phyloP scores from a whole-genome alignment of 2,113 vertebrate species.

The Lepus europaeus region DNA sequence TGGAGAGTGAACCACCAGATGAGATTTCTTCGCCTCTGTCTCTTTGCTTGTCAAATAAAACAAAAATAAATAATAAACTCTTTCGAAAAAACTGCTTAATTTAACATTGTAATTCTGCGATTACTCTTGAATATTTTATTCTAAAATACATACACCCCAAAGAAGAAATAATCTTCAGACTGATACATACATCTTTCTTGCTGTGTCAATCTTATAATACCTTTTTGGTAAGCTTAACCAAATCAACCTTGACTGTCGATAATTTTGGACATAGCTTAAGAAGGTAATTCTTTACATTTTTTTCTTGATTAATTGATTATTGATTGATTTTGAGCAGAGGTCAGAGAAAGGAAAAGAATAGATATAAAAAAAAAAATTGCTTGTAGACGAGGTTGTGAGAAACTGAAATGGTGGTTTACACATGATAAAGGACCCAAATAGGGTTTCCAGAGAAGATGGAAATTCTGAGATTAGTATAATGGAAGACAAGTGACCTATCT shows the following conservation, averaged over 20 bases:
- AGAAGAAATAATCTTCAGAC: background rate
- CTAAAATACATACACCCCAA: background rate
- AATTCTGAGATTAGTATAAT: background rate
- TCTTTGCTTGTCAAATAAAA: too few relatives aligned
- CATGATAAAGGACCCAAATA: fast-evolving
- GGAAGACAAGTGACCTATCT: background rate
- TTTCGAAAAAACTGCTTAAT: background rate
- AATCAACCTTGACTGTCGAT: background rate
- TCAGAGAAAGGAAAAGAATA: too few relatives aligned
- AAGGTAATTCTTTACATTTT: background rate
- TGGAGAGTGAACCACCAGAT: too few relatives aligned
- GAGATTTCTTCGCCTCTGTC: too few relatives aligned
- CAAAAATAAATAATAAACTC: too few relatives aligned
- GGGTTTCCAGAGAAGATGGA: too few relatives aligned
- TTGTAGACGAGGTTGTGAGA: background rate
- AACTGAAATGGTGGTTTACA: background rate
- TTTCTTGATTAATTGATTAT: background rate
- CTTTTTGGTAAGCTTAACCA: background rate
- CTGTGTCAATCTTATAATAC: background rate
- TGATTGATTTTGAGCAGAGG: background rate
- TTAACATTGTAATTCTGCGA: background rate
- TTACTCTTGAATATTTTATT: background rate
- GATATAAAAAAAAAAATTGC: background rate
- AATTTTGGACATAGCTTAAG: background rate
- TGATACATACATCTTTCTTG: fast-evolving